These are phyloP conservation scores for Oncorhynchus tshawytscha DNA, from an alignment of 2,113 vertebrate species.

Conservation along the genomic window DNA sequence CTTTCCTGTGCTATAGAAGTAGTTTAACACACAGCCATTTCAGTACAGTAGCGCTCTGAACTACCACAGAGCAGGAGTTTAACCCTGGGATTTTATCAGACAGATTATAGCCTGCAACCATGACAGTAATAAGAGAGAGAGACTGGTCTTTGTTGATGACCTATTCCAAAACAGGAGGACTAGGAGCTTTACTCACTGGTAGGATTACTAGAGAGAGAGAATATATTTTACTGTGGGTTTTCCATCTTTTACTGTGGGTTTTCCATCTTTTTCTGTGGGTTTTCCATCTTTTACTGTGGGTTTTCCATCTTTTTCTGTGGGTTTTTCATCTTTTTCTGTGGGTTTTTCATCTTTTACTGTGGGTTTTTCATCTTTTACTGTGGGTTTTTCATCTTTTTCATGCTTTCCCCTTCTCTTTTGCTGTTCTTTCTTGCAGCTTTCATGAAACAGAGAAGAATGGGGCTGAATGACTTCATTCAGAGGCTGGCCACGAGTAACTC, in stretches of 20 bases:
- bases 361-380: no score
- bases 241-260: no score
- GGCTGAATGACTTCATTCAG: slow-evolving; percentile 97
- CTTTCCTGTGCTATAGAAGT: slow-evolving; percentile 52
- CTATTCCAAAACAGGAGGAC: slow-evolving; percentile 87
- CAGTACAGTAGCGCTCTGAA: slow-evolving; percentile 27
- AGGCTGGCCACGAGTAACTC: slow-evolving; percentile 88
- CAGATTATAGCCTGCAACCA: slow-evolving; percentile 52
- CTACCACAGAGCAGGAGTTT: slow-evolving; percentile 21
- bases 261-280: no score
- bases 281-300: no score
- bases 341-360: no score
- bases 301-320: no score
- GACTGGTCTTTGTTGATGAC: slow-evolving; percentile 82
- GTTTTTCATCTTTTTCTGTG: no score
- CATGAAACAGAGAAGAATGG: slow-evolving; percentile 98
- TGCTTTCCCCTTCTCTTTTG: not conserved
- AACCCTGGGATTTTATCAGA: slow-evolving; percentile 16
- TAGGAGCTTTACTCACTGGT: slow-evolving; percentile 90
- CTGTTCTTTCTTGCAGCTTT: slow-evolving; percentile 80
- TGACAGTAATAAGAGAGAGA: slow-evolving; percentile 86
- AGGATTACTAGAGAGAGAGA: slow-evolving; percentile 53
- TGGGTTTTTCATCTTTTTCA: not conserved
- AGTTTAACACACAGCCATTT: not conserved
- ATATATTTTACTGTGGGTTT: no score